Conservation (phyloP, 2,113 vertebrate genomes). For the Trichomycterus rosablanca region DNA sequence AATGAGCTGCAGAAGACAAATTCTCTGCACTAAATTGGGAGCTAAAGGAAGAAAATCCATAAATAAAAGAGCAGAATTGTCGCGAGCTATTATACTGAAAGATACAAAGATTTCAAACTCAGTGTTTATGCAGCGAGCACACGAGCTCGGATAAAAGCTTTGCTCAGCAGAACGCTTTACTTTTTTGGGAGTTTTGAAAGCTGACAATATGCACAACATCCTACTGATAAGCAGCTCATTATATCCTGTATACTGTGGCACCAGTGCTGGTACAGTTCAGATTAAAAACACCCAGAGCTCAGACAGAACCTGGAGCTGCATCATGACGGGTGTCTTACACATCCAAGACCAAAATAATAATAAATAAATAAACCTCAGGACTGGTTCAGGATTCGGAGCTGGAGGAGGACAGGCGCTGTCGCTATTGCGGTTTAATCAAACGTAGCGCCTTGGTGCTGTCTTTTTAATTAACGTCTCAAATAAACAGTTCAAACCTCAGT, state of each 20-base stretch:
- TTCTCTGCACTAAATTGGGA: no score
- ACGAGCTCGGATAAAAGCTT: no score
- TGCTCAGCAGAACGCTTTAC: no score
- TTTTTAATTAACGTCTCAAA: not conserved
- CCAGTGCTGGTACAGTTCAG: no score
- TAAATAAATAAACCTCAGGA: not conserved
- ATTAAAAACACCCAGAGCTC: slow-evolving; percentile 20
- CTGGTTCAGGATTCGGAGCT: not conserved
- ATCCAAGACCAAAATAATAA: slow-evolving; percentile 15
- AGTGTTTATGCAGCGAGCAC: no score
- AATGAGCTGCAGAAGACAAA: no score
- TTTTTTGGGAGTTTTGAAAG: no score
- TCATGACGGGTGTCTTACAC: slow-evolving; percentile 26
- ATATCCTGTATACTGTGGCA: slow-evolving; percentile 40
- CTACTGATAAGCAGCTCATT: slow-evolving; percentile 36
- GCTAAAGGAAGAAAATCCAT: no score
- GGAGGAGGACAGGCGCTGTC: not conserved
- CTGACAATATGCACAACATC: no score
- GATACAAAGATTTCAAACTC: no score
- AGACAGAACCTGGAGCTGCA: slow-evolving; percentile 21
- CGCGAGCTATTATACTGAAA: no score
- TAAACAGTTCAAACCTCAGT: not conserved
- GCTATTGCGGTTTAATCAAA: slow-evolving; percentile 1
- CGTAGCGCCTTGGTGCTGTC: not conserved
- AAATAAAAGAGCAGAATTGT: no score